Evolutionary conservation across 2,888 invertebrate species (phyloP).

Genomic region (Myopa tessellatipennis): DNA sequence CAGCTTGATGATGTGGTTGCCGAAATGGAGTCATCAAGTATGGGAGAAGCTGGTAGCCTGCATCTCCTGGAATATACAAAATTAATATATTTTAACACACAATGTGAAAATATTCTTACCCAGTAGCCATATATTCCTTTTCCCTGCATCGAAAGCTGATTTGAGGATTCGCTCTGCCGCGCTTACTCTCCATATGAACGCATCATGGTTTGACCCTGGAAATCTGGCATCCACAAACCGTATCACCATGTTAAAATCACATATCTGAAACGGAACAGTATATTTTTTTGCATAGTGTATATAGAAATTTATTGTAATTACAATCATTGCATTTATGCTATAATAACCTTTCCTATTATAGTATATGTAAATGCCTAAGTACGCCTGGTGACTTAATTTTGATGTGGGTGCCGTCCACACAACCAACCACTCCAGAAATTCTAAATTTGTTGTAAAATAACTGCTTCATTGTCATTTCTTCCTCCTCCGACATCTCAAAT

Average conservation of each 20-base stretch:
- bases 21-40: neutral
- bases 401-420: neutral
- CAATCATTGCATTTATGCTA: too few species aligned
- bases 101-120: neutral
- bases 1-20: neutral
- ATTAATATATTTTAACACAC: neutral
- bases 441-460: neutral
- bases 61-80: neutral
- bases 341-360: neutral
- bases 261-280: too few species aligned
- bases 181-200: neutral
- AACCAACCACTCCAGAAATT: slow-evolving; percentile 3
- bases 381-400: neutral
- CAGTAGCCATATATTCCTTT: too few species aligned
- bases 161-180: neutral
- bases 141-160: neutral
- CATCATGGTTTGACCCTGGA: neutral
- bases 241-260: too few species aligned
- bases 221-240: too few species aligned
- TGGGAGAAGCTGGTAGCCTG: neutral
- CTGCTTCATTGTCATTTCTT: neutral
- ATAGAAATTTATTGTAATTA: too few species aligned
- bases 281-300: too few species aligned
- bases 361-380: neutral
- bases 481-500: neutral